A percentile compares a stretch with the other conserved stretches of the same genome.
These are phyloP conservation scores for Adineta ricciae DNA, from an alignment of 2,888 invertebrate species.

Conservation along the genomic window DNA sequence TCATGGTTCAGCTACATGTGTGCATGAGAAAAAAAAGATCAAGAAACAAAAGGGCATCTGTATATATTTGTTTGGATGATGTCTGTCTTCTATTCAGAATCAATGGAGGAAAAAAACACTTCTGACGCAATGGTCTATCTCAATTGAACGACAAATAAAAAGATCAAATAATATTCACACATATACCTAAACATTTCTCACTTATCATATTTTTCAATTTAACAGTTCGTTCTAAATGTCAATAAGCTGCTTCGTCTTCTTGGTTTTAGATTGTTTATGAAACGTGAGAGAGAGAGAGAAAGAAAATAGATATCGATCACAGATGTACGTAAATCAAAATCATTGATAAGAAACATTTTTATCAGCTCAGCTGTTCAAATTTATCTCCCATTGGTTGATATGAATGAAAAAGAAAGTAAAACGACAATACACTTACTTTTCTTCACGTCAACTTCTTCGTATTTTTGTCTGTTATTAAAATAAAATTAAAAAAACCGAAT, in stretches of 20 bases:
- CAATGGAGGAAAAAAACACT: neutral
- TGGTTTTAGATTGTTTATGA: neutral
- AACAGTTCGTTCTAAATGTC: neutral
- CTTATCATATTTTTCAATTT: conserved; percentile 9
- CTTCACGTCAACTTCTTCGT: neutral
- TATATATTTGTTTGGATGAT: conserved; percentile 3
- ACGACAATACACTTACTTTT: neutral
- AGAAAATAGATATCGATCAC: neutral
- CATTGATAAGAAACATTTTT: neutral
- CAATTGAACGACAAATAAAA: neutral
- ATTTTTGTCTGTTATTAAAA: neutral
- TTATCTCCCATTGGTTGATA: neutral
- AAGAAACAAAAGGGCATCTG: conserved; percentile 15
- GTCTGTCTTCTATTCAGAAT: neutral
- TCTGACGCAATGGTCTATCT: neutral
- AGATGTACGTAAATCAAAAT: neutral
- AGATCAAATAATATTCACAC: neutral
- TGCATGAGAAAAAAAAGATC: neutral
- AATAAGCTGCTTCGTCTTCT: neutral
- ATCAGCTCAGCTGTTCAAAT: neutral
- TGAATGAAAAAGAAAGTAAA: neutral
- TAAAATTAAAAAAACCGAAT: neutral
- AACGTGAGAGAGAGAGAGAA: neutral
- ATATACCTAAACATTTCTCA: neutral
- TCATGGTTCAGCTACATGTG: conserved; percentile 3